Conservation (phyloP, 2,888 invertebrate species). For the Phortica magna region DNA sequence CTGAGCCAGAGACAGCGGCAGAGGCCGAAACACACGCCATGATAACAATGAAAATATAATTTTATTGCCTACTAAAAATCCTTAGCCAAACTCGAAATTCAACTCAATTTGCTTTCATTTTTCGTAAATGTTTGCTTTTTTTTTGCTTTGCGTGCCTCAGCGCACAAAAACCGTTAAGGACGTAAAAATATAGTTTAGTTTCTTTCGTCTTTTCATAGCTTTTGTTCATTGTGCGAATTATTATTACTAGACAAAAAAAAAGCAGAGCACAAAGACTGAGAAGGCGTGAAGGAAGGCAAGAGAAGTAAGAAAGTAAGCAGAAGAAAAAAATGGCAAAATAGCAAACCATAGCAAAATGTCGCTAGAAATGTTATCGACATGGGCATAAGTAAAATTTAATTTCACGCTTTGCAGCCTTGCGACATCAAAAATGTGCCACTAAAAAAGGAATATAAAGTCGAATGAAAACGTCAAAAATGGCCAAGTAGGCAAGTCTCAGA, state of each 20-base stretch:
- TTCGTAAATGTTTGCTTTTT: constrained; percentile 51
- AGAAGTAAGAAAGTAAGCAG: background rate
- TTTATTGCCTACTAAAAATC: constrained; percentile 66
- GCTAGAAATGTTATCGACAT: constrained; percentile 40
- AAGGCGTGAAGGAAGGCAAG: no score
- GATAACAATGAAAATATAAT: constrained; percentile 65
- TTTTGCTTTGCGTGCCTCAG: constrained; percentile 52
- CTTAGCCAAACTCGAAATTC: constrained; percentile 39
- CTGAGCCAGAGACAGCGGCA: background rate
- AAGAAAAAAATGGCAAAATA: constrained; percentile 2
- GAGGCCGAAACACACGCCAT: no score
- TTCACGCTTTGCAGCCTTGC: constrained; percentile 62
- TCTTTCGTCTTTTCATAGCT: background rate
- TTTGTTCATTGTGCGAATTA: background rate
- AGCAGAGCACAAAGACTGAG: background rate
- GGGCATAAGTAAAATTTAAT: constrained; percentile 61
- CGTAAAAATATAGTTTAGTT: background rate
- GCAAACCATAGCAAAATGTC: constrained; percentile 12
- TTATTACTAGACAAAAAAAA: background rate
- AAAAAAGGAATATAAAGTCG: constrained; percentile 37
- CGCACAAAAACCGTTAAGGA: background rate
- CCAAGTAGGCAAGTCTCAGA: no score
- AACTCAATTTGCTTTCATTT: constrained; percentile 9
- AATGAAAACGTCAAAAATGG: no score
- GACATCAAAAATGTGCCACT: constrained; percentile 49